Percentiles rank a stretch among this genome's conserved stretches.
These are phyloP conservation scores for Myopa testacea DNA, from an alignment of 2,888 invertebrate genomes.

Conservation along the genomic window DNA sequence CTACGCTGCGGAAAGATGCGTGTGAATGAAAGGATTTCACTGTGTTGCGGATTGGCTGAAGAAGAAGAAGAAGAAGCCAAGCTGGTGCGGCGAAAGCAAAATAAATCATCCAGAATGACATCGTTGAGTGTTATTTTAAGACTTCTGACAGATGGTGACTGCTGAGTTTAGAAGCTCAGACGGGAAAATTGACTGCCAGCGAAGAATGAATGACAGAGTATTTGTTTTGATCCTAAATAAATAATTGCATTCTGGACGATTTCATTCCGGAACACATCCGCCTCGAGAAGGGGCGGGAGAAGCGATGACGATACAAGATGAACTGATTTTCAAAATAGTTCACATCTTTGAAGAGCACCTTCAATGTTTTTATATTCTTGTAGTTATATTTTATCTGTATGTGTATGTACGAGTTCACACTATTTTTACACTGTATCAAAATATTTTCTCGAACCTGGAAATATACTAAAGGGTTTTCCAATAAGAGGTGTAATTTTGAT, in stretches of 20 bases:
- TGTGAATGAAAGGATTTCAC: conserved; percentile 14
- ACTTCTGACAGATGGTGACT: conserved; percentile 3
- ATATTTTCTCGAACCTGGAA: too few relatives aligned
- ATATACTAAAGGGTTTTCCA: too few relatives aligned
- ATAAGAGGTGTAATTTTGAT: too few relatives aligned
- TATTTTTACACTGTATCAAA: too few relatives aligned
- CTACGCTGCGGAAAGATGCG: background rate
- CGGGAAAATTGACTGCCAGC: background rate
- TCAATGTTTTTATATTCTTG: too few relatives aligned
- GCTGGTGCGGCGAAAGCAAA: background rate
- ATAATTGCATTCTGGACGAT: background rate
- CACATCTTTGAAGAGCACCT: too few relatives aligned
- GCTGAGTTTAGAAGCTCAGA: background rate
- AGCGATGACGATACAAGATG: too few relatives aligned
- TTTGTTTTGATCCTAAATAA: conserved; percentile 12
- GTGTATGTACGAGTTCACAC: too few relatives aligned
- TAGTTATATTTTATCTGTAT: too few relatives aligned
- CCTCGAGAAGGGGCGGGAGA: background rate
- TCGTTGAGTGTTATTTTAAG: conserved; percentile 12
- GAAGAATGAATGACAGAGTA: background rate
- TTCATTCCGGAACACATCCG: too few relatives aligned
- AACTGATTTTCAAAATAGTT: too few relatives aligned
- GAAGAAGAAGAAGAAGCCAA: background rate
- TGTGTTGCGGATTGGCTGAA: background rate
- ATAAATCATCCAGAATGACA: background rate